Evolutionary conservation across 1,140 invertebrate species (phyloP).

Genomic region (Neuroterus valhalla): DNA sequence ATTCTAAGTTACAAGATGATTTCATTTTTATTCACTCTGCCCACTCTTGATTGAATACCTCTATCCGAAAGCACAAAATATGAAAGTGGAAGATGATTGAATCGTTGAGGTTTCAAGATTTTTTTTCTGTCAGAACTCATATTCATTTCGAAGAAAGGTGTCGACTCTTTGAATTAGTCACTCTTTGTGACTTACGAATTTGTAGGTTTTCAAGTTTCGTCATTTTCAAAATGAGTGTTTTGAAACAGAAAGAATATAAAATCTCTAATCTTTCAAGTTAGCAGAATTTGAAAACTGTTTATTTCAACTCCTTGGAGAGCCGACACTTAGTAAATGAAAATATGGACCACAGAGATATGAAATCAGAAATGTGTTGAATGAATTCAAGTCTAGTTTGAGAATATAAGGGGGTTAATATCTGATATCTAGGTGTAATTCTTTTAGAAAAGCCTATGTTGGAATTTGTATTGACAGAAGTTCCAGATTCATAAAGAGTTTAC

Average conservation of each 20-base stretch:
- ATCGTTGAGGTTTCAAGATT: too few species aligned
- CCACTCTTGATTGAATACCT: conserved; percentile 26
- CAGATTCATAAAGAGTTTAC: too few species aligned
- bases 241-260: neutral
- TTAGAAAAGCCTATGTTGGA: too few species aligned
- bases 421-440: too few species aligned
- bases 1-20: neutral
- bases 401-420: too few species aligned
- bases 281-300: too few species aligned
- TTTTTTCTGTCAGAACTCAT: too few species aligned
- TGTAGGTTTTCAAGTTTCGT: neutral
- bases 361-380: neutral
- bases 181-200: too few species aligned
- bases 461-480: too few species aligned
- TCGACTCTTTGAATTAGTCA: too few species aligned
- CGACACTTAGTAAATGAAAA: neutral
- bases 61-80: neutral
- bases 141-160: too few species aligned
- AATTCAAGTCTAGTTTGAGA: neutral
- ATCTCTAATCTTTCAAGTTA: neutral
- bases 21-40: conserved; percentile 26
- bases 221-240: neutral
- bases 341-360: conserved; percentile 13
- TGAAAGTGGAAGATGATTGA: neutral
- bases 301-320: too few species aligned